phyloP scores from a whole-genome alignment of 2,113 vertebrate species.

The Pithys albifrons region DNA sequence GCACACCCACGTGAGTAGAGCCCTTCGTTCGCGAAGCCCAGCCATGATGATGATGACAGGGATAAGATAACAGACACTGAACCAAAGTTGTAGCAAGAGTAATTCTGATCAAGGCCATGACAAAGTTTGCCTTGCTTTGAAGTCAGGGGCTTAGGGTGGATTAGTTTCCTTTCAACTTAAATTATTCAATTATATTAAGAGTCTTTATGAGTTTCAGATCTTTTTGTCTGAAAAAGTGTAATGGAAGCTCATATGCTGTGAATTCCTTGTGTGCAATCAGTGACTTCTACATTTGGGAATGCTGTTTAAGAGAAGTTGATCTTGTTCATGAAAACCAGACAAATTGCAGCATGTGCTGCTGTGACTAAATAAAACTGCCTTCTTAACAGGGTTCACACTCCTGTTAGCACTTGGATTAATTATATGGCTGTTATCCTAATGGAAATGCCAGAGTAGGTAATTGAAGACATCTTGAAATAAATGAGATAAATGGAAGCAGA shows the following conservation, averaged over 20 bases:
- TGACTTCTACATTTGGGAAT: not conserved
- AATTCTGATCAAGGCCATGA: not conserved
- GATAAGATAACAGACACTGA: not conserved
- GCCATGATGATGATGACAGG: not conserved
- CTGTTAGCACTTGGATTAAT: constrained; percentile 17
- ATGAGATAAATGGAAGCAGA: constrained; percentile 10
- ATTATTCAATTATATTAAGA: not conserved
- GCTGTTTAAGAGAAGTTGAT: not conserved
- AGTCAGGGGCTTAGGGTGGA: not conserved
- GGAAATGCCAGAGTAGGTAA: not conserved
- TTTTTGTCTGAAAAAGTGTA: not conserved
- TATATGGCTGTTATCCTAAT: constrained; percentile 22
- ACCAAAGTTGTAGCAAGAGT: not conserved
- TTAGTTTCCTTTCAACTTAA: not conserved
- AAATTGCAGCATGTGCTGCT: not conserved
- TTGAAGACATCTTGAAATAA: constrained; percentile 49
- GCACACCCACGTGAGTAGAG: no score
- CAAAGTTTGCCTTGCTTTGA: not conserved
- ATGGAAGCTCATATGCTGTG: not conserved
- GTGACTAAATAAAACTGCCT: not conserved
- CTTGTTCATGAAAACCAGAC: not conserved
- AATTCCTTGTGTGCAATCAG: not conserved
- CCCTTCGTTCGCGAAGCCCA: no score
- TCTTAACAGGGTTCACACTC: not conserved
- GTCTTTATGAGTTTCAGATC: not conserved